phyloP scores from a whole-genome alignment of 2,113 vertebrate genomes.

The Chaetodon trifascialis region DNA sequence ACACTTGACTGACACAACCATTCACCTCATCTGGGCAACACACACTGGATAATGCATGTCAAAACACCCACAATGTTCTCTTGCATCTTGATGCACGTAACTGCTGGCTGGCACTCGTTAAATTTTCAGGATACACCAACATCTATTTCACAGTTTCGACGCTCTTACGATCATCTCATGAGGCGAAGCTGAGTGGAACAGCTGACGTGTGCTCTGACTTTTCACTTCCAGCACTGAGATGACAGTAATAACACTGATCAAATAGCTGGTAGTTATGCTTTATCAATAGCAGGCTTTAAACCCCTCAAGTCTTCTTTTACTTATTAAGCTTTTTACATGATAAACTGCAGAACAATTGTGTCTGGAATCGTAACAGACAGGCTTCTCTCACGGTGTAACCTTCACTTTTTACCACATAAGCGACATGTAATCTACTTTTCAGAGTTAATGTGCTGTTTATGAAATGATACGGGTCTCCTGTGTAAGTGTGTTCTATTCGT shows the following conservation, averaged over 20 bases:
- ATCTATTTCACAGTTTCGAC: not conserved
- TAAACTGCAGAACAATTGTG: too few species aligned
- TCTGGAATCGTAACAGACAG: too few species aligned
- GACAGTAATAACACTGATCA: not conserved
- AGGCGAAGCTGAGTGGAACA: not conserved
- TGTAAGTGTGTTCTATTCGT: not conserved
- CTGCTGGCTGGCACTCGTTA: not conserved
- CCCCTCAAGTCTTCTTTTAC: too few species aligned
- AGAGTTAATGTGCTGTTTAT: not conserved
- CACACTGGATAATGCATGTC: not conserved
- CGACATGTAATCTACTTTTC: not conserved
- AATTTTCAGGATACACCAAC: not conserved
- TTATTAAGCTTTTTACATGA: too few species aligned
- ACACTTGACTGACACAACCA: not conserved
- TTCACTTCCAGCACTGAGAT: not conserved
- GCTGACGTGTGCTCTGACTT: not conserved
- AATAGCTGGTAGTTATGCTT: not conserved
- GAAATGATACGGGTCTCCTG: not conserved
- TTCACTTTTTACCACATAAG: not conserved
- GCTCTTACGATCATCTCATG: not conserved
- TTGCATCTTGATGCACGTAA: not conserved
- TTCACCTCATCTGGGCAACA: not conserved
- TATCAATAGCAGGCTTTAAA: not conserved
- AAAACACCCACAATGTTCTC: not conserved
- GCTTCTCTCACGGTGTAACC: not conserved